phyloP scores from a whole-genome alignment of 2,797 vertebrate genomes.

The Tarsius wallacei region DNA sequence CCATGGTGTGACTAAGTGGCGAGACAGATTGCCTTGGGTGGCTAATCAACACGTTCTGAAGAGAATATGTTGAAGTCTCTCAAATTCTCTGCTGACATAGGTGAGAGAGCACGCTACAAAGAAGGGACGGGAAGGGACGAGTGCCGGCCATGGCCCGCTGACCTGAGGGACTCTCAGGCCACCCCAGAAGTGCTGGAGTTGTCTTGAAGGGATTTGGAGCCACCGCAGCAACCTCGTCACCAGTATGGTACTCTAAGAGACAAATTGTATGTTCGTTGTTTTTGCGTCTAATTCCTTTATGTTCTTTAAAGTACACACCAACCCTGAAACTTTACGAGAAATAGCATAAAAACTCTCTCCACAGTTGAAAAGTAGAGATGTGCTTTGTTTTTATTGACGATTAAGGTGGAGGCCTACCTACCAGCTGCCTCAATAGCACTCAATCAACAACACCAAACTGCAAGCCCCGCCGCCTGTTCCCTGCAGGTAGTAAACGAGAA shows the following conservation, averaged over 20 bases:
- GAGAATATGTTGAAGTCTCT: background rate
- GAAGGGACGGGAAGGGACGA: no score
- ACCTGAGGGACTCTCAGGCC: background rate
- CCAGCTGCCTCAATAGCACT: background rate
- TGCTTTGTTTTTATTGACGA: slow-evolving; percentile 19
- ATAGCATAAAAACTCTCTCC: background rate
- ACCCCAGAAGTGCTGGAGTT: background rate
- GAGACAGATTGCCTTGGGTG: background rate
- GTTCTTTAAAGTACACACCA: background rate
- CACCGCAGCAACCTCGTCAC: background rate
- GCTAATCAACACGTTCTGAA: background rate
- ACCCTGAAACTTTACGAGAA: slow-evolving; percentile 25
- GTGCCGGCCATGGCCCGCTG: background rate
- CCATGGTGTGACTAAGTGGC: background rate
- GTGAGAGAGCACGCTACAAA: background rate
- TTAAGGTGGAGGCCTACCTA: background rate
- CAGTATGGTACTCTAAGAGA: background rate
- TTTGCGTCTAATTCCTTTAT: slow-evolving; percentile 9
- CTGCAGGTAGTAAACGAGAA: background rate
- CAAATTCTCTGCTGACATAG: background rate
- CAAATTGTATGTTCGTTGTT: background rate
- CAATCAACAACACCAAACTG: slow-evolving; percentile 6
- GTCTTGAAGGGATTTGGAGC: background rate
- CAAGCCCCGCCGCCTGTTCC: background rate
- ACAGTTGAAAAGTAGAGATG: background rate